Conservation (phyloP, 2,888 invertebrate genomes). For the Panzeria rudis region DNA sequence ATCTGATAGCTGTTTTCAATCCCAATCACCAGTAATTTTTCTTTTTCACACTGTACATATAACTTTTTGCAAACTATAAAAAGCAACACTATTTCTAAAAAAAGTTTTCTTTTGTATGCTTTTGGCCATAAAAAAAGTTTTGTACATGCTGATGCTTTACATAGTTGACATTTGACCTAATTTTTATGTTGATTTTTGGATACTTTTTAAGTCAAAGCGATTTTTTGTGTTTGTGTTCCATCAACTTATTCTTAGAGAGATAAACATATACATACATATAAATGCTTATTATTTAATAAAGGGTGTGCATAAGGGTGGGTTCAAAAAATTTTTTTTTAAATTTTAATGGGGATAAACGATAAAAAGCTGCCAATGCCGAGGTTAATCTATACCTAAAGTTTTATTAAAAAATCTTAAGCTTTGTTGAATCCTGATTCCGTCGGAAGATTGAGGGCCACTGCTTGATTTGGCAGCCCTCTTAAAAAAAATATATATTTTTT, state of each 20-base stretch:
- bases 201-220: conserved; percentile 64
- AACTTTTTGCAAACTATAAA: conserved; percentile 42
- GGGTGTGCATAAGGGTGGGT: conserved; percentile 51
- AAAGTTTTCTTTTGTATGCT: conserved; percentile 56
- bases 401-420: no score
- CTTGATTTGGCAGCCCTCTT: no score
- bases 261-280: no score
- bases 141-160: conserved; percentile 44
- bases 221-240: conserved; percentile 58
- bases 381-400: no score
- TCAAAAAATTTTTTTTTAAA: no score
- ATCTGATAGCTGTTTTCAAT: not conserved
- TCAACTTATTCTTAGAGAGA: not conserved
- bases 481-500: no score
- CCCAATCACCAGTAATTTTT: not conserved
- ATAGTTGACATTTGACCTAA: conserved; percentile 68
- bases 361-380: no score
- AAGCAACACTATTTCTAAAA: conserved; percentile 44
- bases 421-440: no score
- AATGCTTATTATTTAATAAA: conserved; percentile 47
- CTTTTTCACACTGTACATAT: not conserved
- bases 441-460: no score
- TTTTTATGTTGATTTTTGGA: conserved; percentile 47
- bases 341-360: no score
- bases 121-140: conserved; percentile 49